Percentiles rank a stretch among this genome's conserved stretches.
Conservation (phyloP, 1,140 invertebrate genomes). For the Meloidogyne floridensis region DNA sequence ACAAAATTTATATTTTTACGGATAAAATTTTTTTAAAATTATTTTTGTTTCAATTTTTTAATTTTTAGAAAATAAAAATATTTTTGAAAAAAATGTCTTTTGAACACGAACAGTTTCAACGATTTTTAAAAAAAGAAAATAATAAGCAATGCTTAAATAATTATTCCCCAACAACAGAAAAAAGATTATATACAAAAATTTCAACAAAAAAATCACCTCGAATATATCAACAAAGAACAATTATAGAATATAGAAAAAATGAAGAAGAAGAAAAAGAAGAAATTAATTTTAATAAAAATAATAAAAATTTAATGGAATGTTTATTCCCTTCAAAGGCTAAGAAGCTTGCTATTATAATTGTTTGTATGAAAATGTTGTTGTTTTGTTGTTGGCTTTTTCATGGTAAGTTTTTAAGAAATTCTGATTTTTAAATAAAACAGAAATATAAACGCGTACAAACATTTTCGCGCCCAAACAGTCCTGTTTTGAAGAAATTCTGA, state of each 20-base stretch:
- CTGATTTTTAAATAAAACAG: background rate
- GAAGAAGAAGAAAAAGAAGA: background rate
- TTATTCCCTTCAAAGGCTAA: background rate
- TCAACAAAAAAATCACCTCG: constrained; percentile 7
- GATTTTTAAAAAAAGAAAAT: background rate
- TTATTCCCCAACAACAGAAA: constrained; percentile 2
- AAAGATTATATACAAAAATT: background rate
- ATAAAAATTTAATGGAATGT: background rate
- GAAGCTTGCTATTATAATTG: background rate
- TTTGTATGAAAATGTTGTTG: constrained; percentile 22
- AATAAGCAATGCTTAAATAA: background rate
- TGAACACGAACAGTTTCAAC: constrained; percentile 30
- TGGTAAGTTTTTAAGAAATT: background rate
- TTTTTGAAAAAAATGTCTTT: constrained; percentile 14
- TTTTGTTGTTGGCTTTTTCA: constrained; percentile 27
- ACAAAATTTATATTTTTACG: too few relatives aligned
- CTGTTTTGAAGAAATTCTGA: background rate
- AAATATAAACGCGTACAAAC: too few relatives aligned
- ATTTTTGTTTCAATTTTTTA: background rate
- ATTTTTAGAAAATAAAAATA: background rate
- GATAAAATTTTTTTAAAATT: background rate
- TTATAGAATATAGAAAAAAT: background rate
- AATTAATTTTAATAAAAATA: background rate
- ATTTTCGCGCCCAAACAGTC: too few relatives aligned
- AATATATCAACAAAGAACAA: background rate